Percentiles rank a stretch among this genome's conserved stretches.
Evolutionary conservation across 2,113 vertebrate species (phyloP).

Genomic region (Rhizomys pruinosus): DNA sequence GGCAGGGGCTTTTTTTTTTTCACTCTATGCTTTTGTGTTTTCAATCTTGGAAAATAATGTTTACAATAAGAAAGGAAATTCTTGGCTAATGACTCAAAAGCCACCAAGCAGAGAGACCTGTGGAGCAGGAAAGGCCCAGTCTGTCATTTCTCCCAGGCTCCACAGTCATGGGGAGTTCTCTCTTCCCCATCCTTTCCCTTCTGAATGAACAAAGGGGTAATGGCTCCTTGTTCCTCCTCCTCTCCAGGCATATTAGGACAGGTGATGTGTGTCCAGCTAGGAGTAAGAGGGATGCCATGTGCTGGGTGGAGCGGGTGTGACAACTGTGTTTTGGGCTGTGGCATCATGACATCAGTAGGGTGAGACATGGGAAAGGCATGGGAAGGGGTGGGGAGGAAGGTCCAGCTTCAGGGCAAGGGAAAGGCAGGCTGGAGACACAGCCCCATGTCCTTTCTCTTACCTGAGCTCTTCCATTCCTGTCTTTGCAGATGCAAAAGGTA

Average conservation of each 20-base stretch:
- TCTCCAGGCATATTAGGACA: background rate
- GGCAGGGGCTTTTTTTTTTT: background rate
- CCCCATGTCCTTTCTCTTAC: background rate
- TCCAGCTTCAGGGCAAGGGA: background rate
- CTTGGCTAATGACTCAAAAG: constrained; percentile 72
- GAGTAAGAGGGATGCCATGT: rapidly evolving
- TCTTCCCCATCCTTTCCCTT: constrained; percentile 6
- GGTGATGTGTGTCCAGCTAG: background rate
- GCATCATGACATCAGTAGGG: rapidly evolving
- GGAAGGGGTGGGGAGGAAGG: too few species aligned
- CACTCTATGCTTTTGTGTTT: constrained; percentile 19
- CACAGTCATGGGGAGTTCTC: background rate
- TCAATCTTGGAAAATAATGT: constrained; percentile 70
- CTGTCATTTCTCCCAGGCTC: background rate
- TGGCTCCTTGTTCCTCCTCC: constrained; percentile 48
- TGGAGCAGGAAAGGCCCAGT: background rate
- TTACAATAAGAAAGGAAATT: constrained; percentile 67
- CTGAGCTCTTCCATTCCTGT: too few species aligned
- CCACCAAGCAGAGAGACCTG: constrained; percentile 50
- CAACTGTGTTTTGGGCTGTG: too few species aligned
- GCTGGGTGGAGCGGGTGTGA: background rate
- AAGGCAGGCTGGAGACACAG: too few species aligned
- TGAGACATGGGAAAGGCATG: background rate
- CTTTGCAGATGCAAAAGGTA: background rate
- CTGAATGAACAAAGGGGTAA: constrained; percentile 10